Base-by-base conservation (phyloP, 2,113 vertebrate species). In the Macrotis lagotis region DNA sequence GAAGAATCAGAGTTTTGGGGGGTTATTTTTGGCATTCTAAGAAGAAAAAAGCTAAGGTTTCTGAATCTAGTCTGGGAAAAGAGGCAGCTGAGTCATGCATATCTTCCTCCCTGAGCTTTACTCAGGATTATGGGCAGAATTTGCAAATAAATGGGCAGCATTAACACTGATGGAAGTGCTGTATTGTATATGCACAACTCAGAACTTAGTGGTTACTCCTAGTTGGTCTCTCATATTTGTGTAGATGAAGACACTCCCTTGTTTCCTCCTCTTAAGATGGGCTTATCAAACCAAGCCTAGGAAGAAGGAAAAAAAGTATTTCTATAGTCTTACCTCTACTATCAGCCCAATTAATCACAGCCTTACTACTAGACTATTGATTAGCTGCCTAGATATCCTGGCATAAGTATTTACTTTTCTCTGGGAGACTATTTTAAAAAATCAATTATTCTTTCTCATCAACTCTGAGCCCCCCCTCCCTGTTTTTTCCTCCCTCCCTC, bases 41-140 rank as follows among this genome's bases (percentile, higher is more conserved):
- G 37, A 90, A 94, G 47, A 94, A 93, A 50, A 50, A 50, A 50
- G 92, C 92, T 92, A 91, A 26, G 26, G 37, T 25, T 94, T 95
- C 89, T 92, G 88, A 95, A 92, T 37, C 66, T 24, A 8, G 2
- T 24, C 51, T 94, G 49, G 48, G 10, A 91, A 93, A 94, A 55
- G 90, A 28, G 12, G 66, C 90, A 89, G 8, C 59, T 94, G 94
- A 93, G 37, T 51, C 95, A 93, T 51, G 3, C 88, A 19, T 92
- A 48, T 90, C 53, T 59, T 94, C 90, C 93, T 89, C 24, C 25
- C 89, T 51, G 51, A 89, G 48, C 89, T 51, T 89, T 52, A 24
- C 91, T 50, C 19, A 93, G 88, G 49, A 48, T 93, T 95, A 49
- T 25, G 92, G 91, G 89, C 44, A 93, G 48, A 93, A 49, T 37